phyloP scores from a whole-genome alignment of 2,888 invertebrate species.

The Lasioglossum pauxillum region DNA sequence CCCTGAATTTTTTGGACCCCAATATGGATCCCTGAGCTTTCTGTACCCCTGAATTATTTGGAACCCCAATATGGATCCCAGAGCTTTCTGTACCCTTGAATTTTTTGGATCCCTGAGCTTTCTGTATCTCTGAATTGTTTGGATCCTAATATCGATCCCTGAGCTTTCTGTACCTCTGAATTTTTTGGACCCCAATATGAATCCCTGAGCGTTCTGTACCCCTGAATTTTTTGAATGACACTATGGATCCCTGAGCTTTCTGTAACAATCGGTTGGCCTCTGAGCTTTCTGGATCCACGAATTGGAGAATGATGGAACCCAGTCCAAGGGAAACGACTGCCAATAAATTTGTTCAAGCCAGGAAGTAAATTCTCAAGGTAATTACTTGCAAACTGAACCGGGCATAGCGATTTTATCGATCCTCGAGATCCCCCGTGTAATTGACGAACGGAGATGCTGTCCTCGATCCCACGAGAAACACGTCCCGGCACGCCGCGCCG shows the following conservation, averaged over 20 bases:
- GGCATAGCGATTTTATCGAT: background rate
- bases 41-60: no score
- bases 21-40: no score
- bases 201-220: no score
- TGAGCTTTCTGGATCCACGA: background rate
- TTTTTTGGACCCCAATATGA: background rate
- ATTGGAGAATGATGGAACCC: background rate
- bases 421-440: background rate
- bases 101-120: no score
- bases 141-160: no score
- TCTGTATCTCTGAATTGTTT: no score
- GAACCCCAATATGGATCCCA: background rate
- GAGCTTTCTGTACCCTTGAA: background rate
- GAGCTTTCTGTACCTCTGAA: background rate
- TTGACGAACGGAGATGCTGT: background rate
- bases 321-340: background rate
- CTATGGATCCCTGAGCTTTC: background rate
- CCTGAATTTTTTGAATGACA: no score
- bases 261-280: no score
- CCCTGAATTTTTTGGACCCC: background rate
- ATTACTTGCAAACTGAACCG: background rate
- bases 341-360: background rate
- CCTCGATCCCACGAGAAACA: background rate
- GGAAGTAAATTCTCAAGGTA: background rate
- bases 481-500: background rate